Evolutionary conservation across 2,888 invertebrate species (phyloP), one percentile per base, ranked within the genome.

Genomic region (Cylloceria caligata): DNA sequence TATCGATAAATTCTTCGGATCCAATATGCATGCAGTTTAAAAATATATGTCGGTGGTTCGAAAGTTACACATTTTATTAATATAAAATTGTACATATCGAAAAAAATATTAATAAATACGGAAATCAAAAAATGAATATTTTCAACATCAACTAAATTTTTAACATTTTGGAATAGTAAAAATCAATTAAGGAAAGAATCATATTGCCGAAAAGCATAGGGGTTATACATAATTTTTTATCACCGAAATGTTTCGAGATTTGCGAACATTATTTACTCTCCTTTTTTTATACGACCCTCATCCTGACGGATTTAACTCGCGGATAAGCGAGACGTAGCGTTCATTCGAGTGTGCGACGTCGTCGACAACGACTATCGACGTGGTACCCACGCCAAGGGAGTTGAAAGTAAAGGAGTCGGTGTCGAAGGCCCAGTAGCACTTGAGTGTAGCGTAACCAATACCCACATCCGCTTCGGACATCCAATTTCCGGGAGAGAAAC

Each of bases 381-480:
- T 68, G 62, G n/a, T 19, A n/a, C 60, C 80, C 72, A 49, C 27
- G 47, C 30, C 47, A 13, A 27, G 36, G 2, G n/a, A 69, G 27
- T 45, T 42, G 64, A 42, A 73, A 72, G 74, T 34, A 52, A 72
- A 49, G 60, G 30, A 62, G 27, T 52, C 45, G 45, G 57, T 39
- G 77, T 74, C 73, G 69, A 69, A 47, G 27, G 55, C 39, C 19
- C 55, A 64, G 73, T 73, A 45, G 77, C 77, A 49, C 77, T 78
- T 47, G 47, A 69, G 77, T 81, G 73, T 81, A 73, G 73, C 74
- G 36, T 71, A 82, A 74, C 78, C 74, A 78, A 78, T 82, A 82
- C 57, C 74, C 78, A 78, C 81, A 78, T 82, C 81, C 81, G 78
- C 75, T 64, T 82, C 71, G 78, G 67, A 65, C 78, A 82, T 82